Percentiles rank a stretch among this genome's conserved stretches.
Conservation (phyloP, 2,797 vertebrate genomes). For the Sebastes dallii region DNA sequence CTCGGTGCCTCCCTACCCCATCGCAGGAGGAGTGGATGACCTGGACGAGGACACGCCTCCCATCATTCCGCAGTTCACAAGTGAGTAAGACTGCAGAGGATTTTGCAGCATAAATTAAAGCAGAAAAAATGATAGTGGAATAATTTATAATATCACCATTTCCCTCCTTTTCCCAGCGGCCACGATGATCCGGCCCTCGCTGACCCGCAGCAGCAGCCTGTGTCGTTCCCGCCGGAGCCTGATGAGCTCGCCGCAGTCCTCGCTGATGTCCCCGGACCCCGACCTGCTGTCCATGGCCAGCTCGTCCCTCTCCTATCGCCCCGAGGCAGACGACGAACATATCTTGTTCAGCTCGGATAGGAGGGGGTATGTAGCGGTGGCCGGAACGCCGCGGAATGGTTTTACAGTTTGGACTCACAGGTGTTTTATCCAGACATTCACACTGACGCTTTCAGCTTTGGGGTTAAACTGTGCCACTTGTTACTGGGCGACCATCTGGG, state of each 20-base stretch:
- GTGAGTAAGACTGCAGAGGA: constrained; percentile 75
- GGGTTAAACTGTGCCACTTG: constrained; percentile 5
- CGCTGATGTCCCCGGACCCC: constrained; percentile 91
- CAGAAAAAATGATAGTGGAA: too few relatives aligned
- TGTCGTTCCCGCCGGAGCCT: constrained; percentile 93
- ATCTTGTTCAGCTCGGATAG: constrained; percentile 93
- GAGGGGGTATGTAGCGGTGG: constrained; percentile 87
- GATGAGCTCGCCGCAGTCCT: constrained; percentile 86
- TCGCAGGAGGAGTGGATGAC: constrained; percentile 97
- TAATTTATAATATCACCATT: accelerated
- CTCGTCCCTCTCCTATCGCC: constrained; percentile 89
- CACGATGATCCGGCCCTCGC: constrained; percentile 86
- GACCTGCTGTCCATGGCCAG: constrained; percentile 96
- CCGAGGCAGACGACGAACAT: constrained; percentile 93
- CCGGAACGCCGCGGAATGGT: constrained; percentile 59
- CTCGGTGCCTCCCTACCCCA: constrained; percentile 96
- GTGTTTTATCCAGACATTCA: constrained; percentile 61
- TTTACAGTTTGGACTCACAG: constrained; percentile 68
- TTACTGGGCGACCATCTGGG: neutral
- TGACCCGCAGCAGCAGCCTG: constrained; percentile 91
- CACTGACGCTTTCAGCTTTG: constrained; percentile 18
- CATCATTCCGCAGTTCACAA: constrained; percentile 93
- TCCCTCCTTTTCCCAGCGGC: constrained; percentile 60
- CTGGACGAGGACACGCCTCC: constrained; percentile 98
- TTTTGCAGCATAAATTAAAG: too few relatives aligned